Evolutionary conservation across 2,113 vertebrate genomes (phyloP), one percentile per base, ranked within the genome.

Genomic region (Paralichthys olivaceus): DNA sequence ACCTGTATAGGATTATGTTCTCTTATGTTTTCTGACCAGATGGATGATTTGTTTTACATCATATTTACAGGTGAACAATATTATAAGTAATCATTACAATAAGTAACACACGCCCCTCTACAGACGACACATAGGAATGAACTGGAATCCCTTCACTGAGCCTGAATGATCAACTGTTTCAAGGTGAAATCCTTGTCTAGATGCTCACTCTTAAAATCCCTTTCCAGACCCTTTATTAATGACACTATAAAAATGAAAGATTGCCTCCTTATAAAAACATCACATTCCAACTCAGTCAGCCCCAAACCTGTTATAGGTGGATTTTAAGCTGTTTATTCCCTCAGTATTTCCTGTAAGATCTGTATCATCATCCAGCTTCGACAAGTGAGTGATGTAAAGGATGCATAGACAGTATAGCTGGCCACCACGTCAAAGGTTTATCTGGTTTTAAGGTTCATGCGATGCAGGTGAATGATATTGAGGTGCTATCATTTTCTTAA

Each of bases 201-300:
- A 83, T 72, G 26, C 54, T 84, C 69, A 75, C 77, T 73, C 80
- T 69, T 89, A 80, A 87, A 90, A 75, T 17, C 64, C 37, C 23
- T 66, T 84, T 84, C 84, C 84, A 89, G 84, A 54, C 73, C 80
- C 70, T 80, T 80, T 90, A 93, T 93, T 92, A 91, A 94, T 83
- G 90, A 90, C 84, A 67, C 84, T 71, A 91, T 92, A 90, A 92
- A 94, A 92, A 86, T 92, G 86, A 91, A 80, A 83, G 74, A 93
- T 86, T 61, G 69, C 23, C 74, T 66, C 47, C 87, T 72, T 90
- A 87, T 91, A 91, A 94, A 93, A 92, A 84, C 13, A 69, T 85
- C 75, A 84, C 79, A 78, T 88, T 90, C 90, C 83, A 78, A 79
- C 62, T 80, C 59, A 12, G 69, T 76, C 75, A 75, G 72, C 28